phyloP scores from a whole-genome alignment of 2,888 invertebrate genomes.

The Chymomyza procnemis region DNA sequence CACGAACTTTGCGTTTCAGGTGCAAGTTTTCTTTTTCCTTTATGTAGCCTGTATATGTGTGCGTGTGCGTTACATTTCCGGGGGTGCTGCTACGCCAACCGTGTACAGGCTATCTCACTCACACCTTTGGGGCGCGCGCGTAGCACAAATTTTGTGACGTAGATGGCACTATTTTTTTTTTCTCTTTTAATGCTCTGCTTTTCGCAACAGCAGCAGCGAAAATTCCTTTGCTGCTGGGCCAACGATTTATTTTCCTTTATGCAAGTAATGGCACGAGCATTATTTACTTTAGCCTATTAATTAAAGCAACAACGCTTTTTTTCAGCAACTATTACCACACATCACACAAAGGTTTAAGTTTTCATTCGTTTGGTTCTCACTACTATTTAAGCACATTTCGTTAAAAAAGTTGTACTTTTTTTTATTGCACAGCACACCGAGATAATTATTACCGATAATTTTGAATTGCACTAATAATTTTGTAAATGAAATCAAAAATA shows the following conservation, averaged over 20 bases:
- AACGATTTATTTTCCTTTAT: constrained; percentile 38
- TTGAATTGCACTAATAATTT: constrained; percentile 48
- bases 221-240: constrained; percentile 49
- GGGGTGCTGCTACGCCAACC: constrained; percentile 55
- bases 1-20: constrained; percentile 62
- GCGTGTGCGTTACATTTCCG: constrained; percentile 68
- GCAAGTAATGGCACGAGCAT: constrained; percentile 33
- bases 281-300: neutral
- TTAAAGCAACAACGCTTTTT: constrained; percentile 12
- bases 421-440: neutral
- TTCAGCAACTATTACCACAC: constrained; percentile 11
- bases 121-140: constrained; percentile 34
- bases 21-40: constrained; percentile 61
- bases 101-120: constrained; percentile 45
- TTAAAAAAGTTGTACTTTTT: constrained; percentile 7
- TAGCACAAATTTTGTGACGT: constrained; percentile 53
- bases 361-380: neutral
- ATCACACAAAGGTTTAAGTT: neutral
- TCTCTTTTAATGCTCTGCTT: neutral
- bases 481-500: constrained; percentile 33
- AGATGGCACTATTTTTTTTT: constrained; percentile 36
- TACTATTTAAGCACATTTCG: neutral
- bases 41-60: constrained; percentile 20
- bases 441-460: constrained; percentile 28
- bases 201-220: constrained; percentile 40